phyloP scores from a whole-genome alignment of 1,140 invertebrate genomes.

The Macrobrachium nipponense region DNA sequence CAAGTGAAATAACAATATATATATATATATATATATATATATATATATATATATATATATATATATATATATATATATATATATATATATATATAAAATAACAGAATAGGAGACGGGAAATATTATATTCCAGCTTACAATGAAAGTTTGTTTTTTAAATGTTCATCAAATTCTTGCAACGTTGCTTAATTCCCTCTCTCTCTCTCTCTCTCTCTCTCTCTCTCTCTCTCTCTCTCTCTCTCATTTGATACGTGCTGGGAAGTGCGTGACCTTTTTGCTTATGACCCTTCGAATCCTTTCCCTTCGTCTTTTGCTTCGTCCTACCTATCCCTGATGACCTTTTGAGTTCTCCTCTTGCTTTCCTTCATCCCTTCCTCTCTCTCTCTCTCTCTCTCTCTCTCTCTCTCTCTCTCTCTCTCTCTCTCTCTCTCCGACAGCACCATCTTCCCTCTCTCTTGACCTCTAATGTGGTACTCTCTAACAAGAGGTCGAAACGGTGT shows the following conservation, averaged over 20 bases:
- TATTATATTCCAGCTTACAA: neutral
- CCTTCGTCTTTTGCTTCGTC: neutral
- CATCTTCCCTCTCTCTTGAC: neutral
- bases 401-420: neutral
- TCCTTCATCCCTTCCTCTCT: neutral
- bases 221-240: neutral
- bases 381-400: neutral
- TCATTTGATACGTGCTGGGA: neutral
- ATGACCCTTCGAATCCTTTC: neutral
- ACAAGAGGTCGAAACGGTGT: too few species aligned
- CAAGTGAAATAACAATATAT: neutral
- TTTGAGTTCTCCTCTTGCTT: neutral
- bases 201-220: neutral
- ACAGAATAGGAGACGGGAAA: too few species aligned
- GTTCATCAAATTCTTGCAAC: neutral
- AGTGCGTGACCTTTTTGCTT: neutral
- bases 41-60: neutral
- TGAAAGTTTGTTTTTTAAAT: too few species aligned
- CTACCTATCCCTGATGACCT: neutral
- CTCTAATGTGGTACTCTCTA: neutral
- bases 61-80: slow-evolving; percentile 1
- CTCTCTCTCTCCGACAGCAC: neutral
- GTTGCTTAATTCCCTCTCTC: neutral
- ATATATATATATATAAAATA: neutral
- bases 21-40: slow-evolving; percentile 16